Conservation (phyloP, 2,888 invertebrate species). For the Microdon myrmicae region DNA sequence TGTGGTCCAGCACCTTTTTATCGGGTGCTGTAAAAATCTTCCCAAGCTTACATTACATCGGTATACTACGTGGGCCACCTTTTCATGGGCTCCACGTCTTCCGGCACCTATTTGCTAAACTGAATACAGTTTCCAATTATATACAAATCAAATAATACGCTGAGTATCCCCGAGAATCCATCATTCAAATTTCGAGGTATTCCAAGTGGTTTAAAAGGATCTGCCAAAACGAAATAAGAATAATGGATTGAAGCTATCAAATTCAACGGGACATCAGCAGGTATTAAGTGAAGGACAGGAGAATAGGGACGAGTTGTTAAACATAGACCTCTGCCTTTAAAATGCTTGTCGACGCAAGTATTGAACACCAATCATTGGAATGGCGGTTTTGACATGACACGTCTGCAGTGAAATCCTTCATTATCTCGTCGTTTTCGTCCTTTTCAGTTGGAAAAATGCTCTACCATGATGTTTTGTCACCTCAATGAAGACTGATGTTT, state of each 20-base stretch:
- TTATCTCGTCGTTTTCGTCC: slow-evolving; percentile 29
- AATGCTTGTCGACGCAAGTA: slow-evolving; percentile 47
- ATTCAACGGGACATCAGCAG: slow-evolving; percentile 45
- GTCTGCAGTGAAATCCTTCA: slow-evolving; percentile 46
- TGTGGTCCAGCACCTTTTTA: too few relatives aligned
- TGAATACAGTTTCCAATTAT: slow-evolving; percentile 32
- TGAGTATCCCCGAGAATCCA: slow-evolving; percentile 36
- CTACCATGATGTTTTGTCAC: slow-evolving; percentile 38
- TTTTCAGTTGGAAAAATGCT: slow-evolving; percentile 4
- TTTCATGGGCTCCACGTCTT: too few relatives aligned
- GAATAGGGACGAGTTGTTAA: too few relatives aligned
- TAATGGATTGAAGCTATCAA: slow-evolving; percentile 49
- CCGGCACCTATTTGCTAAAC: slow-evolving; percentile 17
- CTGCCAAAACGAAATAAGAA: slow-evolving; percentile 45
- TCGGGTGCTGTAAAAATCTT: too few relatives aligned
- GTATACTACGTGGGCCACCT: too few relatives aligned
- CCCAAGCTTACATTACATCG: too few relatives aligned
- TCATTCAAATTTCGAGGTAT: slow-evolving; percentile 30
- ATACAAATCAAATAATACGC: slow-evolving; percentile 28
- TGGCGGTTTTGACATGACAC: slow-evolving; percentile 51
- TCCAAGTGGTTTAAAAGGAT: slow-evolving; percentile 42
- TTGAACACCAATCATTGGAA: slow-evolving; percentile 52
- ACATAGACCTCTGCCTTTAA: too few relatives aligned
- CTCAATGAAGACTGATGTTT: slow-evolving; percentile 45
- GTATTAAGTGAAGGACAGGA: slow-evolving; percentile 14